Conservation (phyloP, 2,888 invertebrate species). For the Noctua janthe region DNA sequence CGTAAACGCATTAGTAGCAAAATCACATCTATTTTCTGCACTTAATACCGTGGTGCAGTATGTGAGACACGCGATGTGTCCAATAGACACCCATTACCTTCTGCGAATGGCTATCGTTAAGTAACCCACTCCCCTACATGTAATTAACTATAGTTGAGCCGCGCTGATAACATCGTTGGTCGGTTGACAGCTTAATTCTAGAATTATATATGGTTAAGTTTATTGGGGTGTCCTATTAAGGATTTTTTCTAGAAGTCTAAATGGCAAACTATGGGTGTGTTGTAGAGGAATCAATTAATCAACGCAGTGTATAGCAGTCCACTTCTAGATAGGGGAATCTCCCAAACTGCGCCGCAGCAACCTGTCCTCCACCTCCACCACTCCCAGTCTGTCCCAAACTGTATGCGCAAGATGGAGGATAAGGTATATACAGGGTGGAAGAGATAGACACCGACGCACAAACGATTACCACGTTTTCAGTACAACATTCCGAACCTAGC, state of each 20-base stretch:
- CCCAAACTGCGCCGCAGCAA: not conserved
- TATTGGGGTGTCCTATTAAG: constrained; percentile 1
- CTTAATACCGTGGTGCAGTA: not conserved
- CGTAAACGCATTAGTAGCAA: constrained; percentile 15
- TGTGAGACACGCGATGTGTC: constrained; percentile 41
- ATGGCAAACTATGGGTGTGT: not conserved
- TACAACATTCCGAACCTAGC: too few relatives aligned
- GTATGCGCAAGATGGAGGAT: too few relatives aligned
- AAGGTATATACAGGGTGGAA: too few relatives aligned
- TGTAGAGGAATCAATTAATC: not conserved
- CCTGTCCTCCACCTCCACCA: not conserved
- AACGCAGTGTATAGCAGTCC: not conserved
- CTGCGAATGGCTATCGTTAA: constrained; percentile 26
- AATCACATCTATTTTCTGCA: constrained; percentile 46
- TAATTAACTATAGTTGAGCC: constrained; percentile 40
- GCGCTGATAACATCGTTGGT: constrained; percentile 41
- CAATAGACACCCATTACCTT: constrained; percentile 28
- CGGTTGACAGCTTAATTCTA: constrained; percentile 41
- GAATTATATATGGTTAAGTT: constrained; percentile 16
- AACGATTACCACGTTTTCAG: not conserved
- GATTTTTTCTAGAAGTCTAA: not conserved
- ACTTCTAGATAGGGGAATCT: not conserved
- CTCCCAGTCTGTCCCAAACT: not conserved
- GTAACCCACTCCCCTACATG: constrained; percentile 32
- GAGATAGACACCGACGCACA: too few relatives aligned